A percentile compares a stretch with the other conserved stretches of the same genome.
These are phyloP conservation scores for Danaus chrysippus DNA, from an alignment of 2,888 invertebrate genomes.

Conservation along the genomic window DNA sequence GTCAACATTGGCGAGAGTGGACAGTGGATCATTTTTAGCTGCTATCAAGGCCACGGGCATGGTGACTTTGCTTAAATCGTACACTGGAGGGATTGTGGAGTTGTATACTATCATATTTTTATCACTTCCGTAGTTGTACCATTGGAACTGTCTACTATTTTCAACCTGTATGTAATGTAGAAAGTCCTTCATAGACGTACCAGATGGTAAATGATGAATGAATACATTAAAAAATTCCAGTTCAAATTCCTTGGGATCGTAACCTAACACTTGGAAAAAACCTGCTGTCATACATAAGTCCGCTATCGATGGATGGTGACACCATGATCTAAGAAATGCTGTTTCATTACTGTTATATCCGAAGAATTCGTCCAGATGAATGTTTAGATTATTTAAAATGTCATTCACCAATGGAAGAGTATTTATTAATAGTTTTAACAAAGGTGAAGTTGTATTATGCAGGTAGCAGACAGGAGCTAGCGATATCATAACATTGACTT, in stretches of 20 bases:
- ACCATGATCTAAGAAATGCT: too few relatives aligned
- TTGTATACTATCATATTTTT: slow-evolving; percentile 35
- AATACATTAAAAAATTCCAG: slow-evolving; percentile 30
- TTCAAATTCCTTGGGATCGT: slow-evolving; percentile 32
- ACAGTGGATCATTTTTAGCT: slow-evolving; percentile 36
- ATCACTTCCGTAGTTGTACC: slow-evolving; percentile 41
- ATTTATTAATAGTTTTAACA: too few relatives aligned
- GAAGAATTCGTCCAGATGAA: too few relatives aligned
- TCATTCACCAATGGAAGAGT: too few relatives aligned
- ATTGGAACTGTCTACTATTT: slow-evolving; percentile 35
- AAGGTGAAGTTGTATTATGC: too few relatives aligned
- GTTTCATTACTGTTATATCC: too few relatives aligned
- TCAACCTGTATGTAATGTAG: slow-evolving; percentile 44
- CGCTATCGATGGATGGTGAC: too few relatives aligned
- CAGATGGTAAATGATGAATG: slow-evolving; percentile 45
- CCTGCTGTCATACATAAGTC: slow-evolving; percentile 50
- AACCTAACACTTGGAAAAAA: slow-evolving; percentile 32
- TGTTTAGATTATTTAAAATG: too few relatives aligned
- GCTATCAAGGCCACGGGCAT: slow-evolving; percentile 36
- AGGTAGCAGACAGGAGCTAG: too few relatives aligned
- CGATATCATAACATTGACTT: too few relatives aligned
- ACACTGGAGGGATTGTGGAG: slow-evolving; percentile 35
- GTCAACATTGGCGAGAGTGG: slow-evolving; percentile 33
- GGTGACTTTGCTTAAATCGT: slow-evolving; percentile 37
- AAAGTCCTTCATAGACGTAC: slow-evolving; percentile 45